These are phyloP conservation scores for Nothobranchius furzeri DNA, from an alignment of 2,113 vertebrate genomes.

Conservation along the genomic window DNA sequence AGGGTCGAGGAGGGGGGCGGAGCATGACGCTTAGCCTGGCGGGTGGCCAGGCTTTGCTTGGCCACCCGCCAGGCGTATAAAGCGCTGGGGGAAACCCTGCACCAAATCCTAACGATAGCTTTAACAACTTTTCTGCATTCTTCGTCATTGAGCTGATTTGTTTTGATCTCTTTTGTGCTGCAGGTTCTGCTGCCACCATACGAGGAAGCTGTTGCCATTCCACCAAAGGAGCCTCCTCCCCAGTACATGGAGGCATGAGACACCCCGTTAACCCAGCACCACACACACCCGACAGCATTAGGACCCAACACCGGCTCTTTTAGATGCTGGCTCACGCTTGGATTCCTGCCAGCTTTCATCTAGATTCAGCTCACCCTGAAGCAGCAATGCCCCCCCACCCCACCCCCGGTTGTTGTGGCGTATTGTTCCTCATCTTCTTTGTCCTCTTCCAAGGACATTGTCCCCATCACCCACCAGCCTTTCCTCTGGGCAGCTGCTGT, in stretches of 20 bases:
- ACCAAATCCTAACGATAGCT: no score
- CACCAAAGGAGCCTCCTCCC: slow-evolving; percentile 90
- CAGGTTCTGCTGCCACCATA: slow-evolving; percentile 92
- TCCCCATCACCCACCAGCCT: slow-evolving; percentile 10
- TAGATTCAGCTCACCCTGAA: slow-evolving; percentile 25
- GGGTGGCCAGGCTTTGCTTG: no score
- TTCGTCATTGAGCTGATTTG: not conserved
- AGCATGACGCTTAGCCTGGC: no score
- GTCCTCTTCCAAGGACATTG: slow-evolving; percentile 53
- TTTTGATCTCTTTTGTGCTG: slow-evolving; percentile 19
- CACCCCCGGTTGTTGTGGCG: slow-evolving; percentile 17
- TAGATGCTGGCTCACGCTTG: slow-evolving; percentile 34
- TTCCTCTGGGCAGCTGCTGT: slow-evolving; percentile 26
- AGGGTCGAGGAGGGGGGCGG: no score
- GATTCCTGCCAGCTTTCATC: slow-evolving; percentile 44
- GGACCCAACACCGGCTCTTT: slow-evolving; percentile 19
- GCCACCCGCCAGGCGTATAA: no score
- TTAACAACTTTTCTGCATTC: not conserved
- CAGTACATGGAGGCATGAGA: slow-evolving; percentile 87
- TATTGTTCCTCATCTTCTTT: slow-evolving; percentile 16
- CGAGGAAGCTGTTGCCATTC: slow-evolving; percentile 83
- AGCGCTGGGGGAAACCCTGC: no score
- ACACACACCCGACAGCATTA: slow-evolving; percentile 4
- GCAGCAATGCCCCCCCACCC: slow-evolving; percentile 18
- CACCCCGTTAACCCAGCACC: slow-evolving; percentile 7